Conservation (phyloP, 1,140 invertebrate genomes). For the Alviniconcha marisindica region DNA sequence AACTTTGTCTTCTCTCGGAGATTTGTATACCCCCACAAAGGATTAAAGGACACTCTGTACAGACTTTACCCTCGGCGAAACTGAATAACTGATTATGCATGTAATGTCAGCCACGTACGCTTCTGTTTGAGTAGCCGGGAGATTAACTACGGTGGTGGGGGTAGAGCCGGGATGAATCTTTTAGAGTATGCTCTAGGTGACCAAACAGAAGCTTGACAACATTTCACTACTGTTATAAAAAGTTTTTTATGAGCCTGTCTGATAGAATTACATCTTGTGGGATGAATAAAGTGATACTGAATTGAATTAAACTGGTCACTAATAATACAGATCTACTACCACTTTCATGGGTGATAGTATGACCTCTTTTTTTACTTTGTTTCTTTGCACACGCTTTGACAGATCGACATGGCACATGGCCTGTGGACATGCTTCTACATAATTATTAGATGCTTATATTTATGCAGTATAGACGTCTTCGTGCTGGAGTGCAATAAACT, state of each 20-base stretch:
- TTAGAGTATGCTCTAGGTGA: background rate
- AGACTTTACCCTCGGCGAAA: conserved; percentile 41
- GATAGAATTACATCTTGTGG: no score
- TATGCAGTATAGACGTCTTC: no score
- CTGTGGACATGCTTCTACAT: no score
- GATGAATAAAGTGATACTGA: no score
- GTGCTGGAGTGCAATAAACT: no score
- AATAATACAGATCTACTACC: no score
- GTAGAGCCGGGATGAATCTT: background rate
- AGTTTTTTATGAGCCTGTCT: background rate
- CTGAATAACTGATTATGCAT: background rate
- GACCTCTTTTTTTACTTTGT: no score
- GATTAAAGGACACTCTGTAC: conserved; percentile 44
- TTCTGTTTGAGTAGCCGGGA: background rate
- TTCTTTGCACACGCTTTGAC: no score
- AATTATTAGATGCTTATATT: no score
- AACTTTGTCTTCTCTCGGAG: conserved; percentile 47
- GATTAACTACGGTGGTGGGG: background rate
- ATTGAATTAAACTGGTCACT: no score
- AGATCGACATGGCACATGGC: no score
- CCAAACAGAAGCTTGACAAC: background rate
- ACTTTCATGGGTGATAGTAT: no score
- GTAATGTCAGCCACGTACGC: background rate
- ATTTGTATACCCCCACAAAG: conserved; percentile 54
- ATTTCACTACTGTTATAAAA: background rate